Evolutionary conservation across 2,113 vertebrate genomes (phyloP).

Genomic region (Cryptotis parvus): DNA sequence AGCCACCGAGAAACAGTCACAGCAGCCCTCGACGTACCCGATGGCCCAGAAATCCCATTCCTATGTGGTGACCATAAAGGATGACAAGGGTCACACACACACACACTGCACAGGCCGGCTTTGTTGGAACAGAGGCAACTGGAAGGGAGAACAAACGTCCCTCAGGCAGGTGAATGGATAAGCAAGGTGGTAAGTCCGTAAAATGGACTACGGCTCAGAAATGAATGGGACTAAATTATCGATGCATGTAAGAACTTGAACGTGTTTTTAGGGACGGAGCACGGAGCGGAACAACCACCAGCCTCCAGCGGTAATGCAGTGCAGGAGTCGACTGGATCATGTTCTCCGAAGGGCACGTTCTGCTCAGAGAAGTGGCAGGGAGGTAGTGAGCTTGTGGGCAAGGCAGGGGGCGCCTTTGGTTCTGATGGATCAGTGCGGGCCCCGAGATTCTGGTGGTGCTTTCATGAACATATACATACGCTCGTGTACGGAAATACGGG

Average conservation of each 20-base stretch:
- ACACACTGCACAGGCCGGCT: not conserved
- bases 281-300: not conserved
- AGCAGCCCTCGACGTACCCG: not conserved
- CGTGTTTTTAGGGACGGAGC: not conserved
- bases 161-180: not conserved
- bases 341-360: not conserved
- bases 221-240: not conserved
- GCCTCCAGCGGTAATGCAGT: not conserved
- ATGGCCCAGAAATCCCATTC: not conserved
- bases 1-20: not conserved
- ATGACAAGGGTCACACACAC: not conserved
- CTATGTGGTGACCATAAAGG: not conserved
- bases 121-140: not conserved
- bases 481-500: not conserved
- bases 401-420: not conserved
- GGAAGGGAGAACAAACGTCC: not conserved
- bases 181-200: fast-evolving
- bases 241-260: not conserved
- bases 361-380: not conserved
- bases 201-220: not conserved
- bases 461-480: not conserved
- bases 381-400: not conserved
- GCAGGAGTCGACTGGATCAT: not conserved
- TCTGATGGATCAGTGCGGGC: not conserved
- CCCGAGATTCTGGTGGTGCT: not conserved